Evolutionary conservation across 2,113 vertebrate species (phyloP).

Genomic region (Daphoenositta chrysoptera): DNA sequence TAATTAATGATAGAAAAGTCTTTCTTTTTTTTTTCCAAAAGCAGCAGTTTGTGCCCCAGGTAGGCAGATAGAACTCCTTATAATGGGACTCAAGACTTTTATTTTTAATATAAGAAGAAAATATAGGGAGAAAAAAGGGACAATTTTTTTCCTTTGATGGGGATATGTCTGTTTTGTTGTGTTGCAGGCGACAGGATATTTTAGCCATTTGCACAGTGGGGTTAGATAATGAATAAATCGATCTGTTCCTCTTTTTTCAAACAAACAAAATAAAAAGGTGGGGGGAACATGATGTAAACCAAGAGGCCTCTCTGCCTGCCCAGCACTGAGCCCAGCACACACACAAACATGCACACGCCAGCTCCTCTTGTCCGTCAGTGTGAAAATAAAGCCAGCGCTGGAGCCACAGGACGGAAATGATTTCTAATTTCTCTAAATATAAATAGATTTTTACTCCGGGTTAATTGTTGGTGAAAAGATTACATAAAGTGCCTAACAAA

Average conservation of each 20-base stretch:
- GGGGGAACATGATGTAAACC: background rate
- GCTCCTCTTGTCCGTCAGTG: constrained; percentile 16
- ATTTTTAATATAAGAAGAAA: background rate
- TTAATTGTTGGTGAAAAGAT: constrained; percentile 51
- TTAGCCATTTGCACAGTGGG: background rate
- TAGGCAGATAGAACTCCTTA: background rate
- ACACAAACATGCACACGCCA: background rate
- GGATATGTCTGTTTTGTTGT: background rate
- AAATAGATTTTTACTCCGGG: constrained; percentile 45
- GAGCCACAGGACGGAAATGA: constrained; percentile 43
- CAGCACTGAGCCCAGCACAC: background rate
- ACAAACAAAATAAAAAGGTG: background rate
- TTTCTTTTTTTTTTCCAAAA: background rate
- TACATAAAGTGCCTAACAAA: constrained; percentile 53
- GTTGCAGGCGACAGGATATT: background rate
- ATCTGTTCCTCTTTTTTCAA: background rate
- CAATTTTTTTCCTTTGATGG: background rate
- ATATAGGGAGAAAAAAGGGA: background rate
- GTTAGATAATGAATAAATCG: background rate
- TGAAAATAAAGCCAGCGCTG: constrained; percentile 22
- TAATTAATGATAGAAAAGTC: background rate
- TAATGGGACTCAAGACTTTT: background rate
- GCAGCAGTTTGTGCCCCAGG: background rate
- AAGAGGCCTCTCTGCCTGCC: constrained; percentile 1
- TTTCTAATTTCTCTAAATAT: constrained; percentile 61